Base-by-base conservation (phyloP, 2,888 invertebrate genomes). In the Tupiocoris notatus region DNA sequence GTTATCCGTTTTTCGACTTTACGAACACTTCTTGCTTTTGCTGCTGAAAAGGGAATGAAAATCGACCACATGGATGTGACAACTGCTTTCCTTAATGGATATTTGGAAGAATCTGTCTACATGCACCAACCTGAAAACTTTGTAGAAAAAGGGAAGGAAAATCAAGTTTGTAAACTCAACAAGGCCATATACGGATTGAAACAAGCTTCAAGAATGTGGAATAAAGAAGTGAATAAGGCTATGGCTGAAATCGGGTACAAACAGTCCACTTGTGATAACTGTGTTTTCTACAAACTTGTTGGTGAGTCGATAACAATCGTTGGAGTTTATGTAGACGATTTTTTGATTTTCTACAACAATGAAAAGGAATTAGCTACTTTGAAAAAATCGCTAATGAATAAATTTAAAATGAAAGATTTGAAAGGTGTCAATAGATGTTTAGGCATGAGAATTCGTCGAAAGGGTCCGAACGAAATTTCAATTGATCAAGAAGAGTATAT, bases 101-200 rank as follows among this genome's bases (percentile, higher is more conserved):
- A 81, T 7, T 75, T 83, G 1, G 79, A 81, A 3, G 81, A 83
- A 77, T 80, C 79, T 20, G 81, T 83, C 16, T 83, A 81, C 62
- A 82, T 83, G 82, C 75, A 80, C 24, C 82, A 83, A 62, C 83
- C 83, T 62, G 79, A 82, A 68, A 83, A 82, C 16, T 82, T 80
- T 75, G 75, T 80, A 21, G 81, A 82, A 77, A 81, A 81, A 17
- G 68, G 68, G 58, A 57, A 22, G 21, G 78, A 80, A 2, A 65
- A 70, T n/a, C 61, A 73, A 24, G 82, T 83, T 2, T 84, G 83
- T 76, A 79, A 80, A 59, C 77, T 84, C n/a, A 80, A 80, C 18
- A 80, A 79, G 75, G 82, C 82, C 68, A 62, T 84, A 21, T 83
- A 84, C 79, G 83, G 83, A 7, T 79, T 84, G 1, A 83, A 83